A percentile compares a stretch with the other conserved stretches of the same genome.
These are phyloP conservation scores for Seriola rivoliana DNA, from an alignment of 2,113 vertebrate species.

Conservation along the genomic window DNA sequence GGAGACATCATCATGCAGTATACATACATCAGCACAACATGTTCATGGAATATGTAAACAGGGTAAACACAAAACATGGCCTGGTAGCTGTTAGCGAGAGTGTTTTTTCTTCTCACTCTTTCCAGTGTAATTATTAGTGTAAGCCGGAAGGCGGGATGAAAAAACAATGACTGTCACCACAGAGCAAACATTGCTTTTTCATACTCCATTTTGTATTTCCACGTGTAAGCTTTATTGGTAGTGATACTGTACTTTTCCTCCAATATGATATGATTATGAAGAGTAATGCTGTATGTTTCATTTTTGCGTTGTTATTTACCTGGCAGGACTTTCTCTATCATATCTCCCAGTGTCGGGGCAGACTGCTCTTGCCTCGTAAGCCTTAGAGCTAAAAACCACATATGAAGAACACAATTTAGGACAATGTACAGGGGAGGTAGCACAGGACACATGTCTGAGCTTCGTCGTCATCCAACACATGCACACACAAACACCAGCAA, in stretches of 20 bases:
- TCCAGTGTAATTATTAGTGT: slow-evolving; percentile 8
- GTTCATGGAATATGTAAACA: slow-evolving; percentile 35
- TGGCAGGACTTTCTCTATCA: slow-evolving; percentile 88
- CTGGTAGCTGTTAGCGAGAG: slow-evolving; percentile 27
- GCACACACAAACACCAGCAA: slow-evolving; percentile 20
- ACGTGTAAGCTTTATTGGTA: slow-evolving; percentile 1
- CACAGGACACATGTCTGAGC: slow-evolving; percentile 64
- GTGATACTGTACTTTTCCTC: slow-evolving; percentile 4
- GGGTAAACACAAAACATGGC: slow-evolving; percentile 48
- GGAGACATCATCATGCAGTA: slow-evolving; percentile 48
- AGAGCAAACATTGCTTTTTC: slow-evolving; percentile 46
- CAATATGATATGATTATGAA: slow-evolving; percentile 50
- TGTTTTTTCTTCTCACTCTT: slow-evolving; percentile 10
- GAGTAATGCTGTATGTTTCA: slow-evolving; percentile 50
- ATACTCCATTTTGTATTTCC: slow-evolving; percentile 3
- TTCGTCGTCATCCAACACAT: slow-evolving; percentile 28
- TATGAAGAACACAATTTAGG: slow-evolving; percentile 80
- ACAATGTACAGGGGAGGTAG: slow-evolving; percentile 51
- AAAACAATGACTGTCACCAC: slow-evolving; percentile 41
- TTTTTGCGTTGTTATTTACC: slow-evolving; percentile 80
- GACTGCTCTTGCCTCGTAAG: slow-evolving; percentile 98
- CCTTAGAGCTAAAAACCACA: slow-evolving; percentile 93
- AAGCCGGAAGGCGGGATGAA: slow-evolving; percentile 16
- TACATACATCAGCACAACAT: slow-evolving; percentile 37
- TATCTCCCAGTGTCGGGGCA: slow-evolving; percentile 92